A percentile compares a stretch with the other conserved stretches of the same genome.
phyloP scores from a whole-genome alignment of 2,797 vertebrate species.

The Xenentodon cancila region DNA sequence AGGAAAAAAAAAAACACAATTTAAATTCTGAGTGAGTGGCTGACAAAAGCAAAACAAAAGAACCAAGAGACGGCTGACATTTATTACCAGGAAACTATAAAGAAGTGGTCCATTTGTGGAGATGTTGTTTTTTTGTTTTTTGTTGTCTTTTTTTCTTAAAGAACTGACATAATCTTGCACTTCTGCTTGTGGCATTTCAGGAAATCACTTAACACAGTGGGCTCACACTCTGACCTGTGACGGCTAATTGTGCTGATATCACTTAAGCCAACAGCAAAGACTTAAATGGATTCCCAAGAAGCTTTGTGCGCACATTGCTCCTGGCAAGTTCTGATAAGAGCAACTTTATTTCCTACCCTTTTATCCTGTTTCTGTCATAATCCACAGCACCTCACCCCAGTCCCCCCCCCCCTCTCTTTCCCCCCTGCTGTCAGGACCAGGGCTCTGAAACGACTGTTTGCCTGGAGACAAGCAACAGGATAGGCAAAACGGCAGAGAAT shows the following conservation, averaged over 20 bases:
- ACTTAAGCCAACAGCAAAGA: conserved; percentile 74
- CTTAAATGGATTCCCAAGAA: conserved; percentile 75
- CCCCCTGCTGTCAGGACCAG: conserved; percentile 17
- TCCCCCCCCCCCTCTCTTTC: not conserved
- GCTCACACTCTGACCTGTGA: conserved; percentile 70
- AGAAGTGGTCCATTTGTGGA: conserved; percentile 32
- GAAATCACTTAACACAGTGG: conserved; percentile 67
- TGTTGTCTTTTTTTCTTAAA: conserved; percentile 8
- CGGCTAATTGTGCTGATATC: conserved; percentile 80
- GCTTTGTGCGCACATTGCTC: conserved; percentile 69
- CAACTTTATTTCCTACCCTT: conserved; percentile 74
- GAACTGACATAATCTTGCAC: conserved; percentile 14
- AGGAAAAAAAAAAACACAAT: conserved; percentile 47
- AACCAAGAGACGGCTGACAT: conserved; percentile 43
- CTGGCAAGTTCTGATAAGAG: conserved; percentile 79
- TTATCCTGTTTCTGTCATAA: conserved; percentile 67
- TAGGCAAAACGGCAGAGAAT: conserved; percentile 34
- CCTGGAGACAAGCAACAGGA: conserved; percentile 40
- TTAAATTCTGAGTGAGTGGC: conserved; percentile 51
- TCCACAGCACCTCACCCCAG: conserved; percentile 33
- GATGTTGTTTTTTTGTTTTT: conserved; percentile 3
- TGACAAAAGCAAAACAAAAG: conserved; percentile 54
- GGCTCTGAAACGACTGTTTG: conserved; percentile 57
- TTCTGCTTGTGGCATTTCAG: conserved; percentile 50
- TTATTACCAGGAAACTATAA: conserved; percentile 41